Base-by-base conservation (phyloP, 2,113 vertebrate genomes). In the Semicossyphus pulcher region DNA sequence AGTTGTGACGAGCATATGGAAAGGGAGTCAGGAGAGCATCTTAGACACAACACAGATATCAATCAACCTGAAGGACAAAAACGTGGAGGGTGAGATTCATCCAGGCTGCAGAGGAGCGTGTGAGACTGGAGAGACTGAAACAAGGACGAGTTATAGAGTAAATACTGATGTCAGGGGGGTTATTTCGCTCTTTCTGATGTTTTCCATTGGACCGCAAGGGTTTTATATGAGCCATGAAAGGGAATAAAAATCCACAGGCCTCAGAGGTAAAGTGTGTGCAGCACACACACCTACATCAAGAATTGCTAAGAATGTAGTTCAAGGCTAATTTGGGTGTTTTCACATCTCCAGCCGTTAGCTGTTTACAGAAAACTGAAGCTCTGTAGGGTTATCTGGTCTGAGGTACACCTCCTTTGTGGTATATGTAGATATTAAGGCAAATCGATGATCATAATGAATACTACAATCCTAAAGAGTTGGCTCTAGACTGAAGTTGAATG, bases 1-100 rank as follows among this genome's bases (percentile, higher is more conserved):
- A 51, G 21, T 34, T 6, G 26, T 64, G 67, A 77, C 2, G 1
- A 81, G 65, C 76, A 87, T 73, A 90, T 76, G 74, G 76, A 83
- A 71, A 79, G 82, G 45, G 69, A 83, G 59, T 80, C 58, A 71
- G 49, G 23, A 10, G 54, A 72, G 61, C 64, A 62, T 84, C 72
- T 32, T 47, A 71, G 74, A 84, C 81, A 89, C 78, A 88, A 86
- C 82, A 88, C 66, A 84, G 74, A 86, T 73, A 92, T 89, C 81
- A 85, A 81, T 90, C 72, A 89, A 26, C 47, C 14, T 53, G 52
- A 74, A 52, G 49, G 20, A 56, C 53, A 28, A 70, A 70, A 68
- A 41, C 10, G 51, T 67, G 39, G 26, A 69, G 54, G 29, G 41
- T 54, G 47, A 51, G 61, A 71, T 44, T 47, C 23, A 52, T 52